Base-by-base conservation (phyloP, 1,140 invertebrate species). In the Pseudomyrmex sp. region DNA sequence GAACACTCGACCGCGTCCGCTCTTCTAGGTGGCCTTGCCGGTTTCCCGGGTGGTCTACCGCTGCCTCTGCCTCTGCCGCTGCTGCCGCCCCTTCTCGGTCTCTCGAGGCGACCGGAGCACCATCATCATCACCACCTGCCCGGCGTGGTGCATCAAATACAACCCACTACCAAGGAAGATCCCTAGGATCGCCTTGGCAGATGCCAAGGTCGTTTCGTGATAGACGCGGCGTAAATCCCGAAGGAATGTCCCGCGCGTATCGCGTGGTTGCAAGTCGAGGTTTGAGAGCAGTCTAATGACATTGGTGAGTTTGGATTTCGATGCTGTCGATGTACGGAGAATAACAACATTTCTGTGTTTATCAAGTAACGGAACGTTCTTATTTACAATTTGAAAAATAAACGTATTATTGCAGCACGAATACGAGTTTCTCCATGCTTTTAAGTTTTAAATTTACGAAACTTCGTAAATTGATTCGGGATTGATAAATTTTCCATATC, bases 1-100 rank as follows among this genome's bases (percentile, higher is more conserved):
- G 98, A 98, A 91, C 98, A 98, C 92, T 98, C 97, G 1, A 98
- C 98, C 0, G 97, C 98, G 0, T 96, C 96, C 2, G 95, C 96
- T 3, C 93, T 95, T 0, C 90, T 96, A 0, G 94, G 93, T 1
- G 95, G 95, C 2, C 89, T 95, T 7, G 95, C 95, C 2, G 95
- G 94, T 1, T 93, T 95, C 89, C 95, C 88, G 35, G 95, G 92
- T 15, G 95, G 94, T 58, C 91, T 93, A 85, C 96, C 93, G 73
- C 91, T 95, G 77, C 94, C 95, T 5, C 91, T 95, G 35, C 93
- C 93, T 0, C 85, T 95, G 68, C 95, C 95, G 18, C 93, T 95
- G 20, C 90, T 95, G 50, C 94, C 94, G 1, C 95, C 95, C 0
- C 73, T 95, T 8, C 91, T 95, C 46, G 91, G 92, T 5, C 89